A percentile compares a stretch with the other conserved stretches of the same genome.
These are phyloP conservation scores for Synaphobranchus kaupii DNA, from an alignment of 2,797 vertebrate species.

Conservation along the genomic window DNA sequence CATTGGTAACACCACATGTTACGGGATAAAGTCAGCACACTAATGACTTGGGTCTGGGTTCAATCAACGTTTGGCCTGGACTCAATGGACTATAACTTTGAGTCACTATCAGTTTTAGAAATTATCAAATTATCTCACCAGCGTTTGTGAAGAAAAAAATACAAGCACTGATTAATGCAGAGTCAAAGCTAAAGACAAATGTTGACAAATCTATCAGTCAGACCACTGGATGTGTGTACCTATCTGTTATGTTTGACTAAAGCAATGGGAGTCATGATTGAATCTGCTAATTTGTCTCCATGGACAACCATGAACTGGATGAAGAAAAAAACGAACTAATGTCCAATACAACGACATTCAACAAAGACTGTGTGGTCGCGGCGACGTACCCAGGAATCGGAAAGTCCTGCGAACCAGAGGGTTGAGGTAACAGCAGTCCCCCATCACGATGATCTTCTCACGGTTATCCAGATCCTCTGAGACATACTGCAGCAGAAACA, in stretches of 20 bases:
- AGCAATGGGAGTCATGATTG: neutral
- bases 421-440: slow-evolving; percentile 94
- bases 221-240: neutral
- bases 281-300: neutral
- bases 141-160: neutral
- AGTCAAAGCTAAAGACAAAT: neutral
- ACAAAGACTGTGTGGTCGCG: neutral
- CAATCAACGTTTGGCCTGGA: too few relatives aligned
- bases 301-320: neutral
- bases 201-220: neutral
- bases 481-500: slow-evolving; percentile 89
- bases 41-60: too few relatives aligned
- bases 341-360: neutral
- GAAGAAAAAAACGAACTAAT: neutral
- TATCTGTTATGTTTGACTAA: neutral
- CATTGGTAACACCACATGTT: too few relatives aligned
- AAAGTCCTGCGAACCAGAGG: slow-evolving; percentile 89
- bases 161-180: neutral
- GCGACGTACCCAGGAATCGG: slow-evolving; percentile 85
- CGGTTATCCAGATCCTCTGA: slow-evolving; percentile 88
- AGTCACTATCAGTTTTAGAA: neutral
- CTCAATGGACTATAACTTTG: neutral
- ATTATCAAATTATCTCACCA: neutral
- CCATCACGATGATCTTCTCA: slow-evolving; percentile 89
- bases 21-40: too few relatives aligned